Evolutionary conservation across 2,888 invertebrate species (phyloP).

Genomic region (Mechanitis messenoides): DNA sequence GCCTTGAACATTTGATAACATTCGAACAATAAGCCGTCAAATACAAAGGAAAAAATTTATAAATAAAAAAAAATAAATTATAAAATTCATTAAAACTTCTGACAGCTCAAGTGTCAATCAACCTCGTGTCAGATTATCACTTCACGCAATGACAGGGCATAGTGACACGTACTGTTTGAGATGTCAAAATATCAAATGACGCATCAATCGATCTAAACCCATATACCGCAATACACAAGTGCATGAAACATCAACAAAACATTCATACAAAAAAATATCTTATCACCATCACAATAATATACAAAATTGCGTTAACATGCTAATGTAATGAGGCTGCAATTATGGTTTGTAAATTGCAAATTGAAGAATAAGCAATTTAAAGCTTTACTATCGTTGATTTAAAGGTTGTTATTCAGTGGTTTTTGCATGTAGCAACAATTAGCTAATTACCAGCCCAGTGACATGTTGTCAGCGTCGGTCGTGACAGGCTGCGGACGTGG

Average conservation of each 20-base stretch:
- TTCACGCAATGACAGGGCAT: constrained; percentile 45
- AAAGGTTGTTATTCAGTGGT: constrained; percentile 16
- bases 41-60: background rate
- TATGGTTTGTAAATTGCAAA: constrained; percentile 34
- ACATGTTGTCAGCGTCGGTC: constrained; percentile 44
- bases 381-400: constrained; percentile 6
- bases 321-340: constrained; percentile 47
- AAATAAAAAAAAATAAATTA: constrained; percentile 10
- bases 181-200: constrained; percentile 38
- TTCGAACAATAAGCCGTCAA: background rate
- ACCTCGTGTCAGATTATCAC: constrained; percentile 50
- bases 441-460: constrained; percentile 58
- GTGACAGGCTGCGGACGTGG: constrained; percentile 44
- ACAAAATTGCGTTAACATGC: constrained; percentile 29
- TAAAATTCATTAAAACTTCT: constrained; percentile 22
- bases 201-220: constrained; percentile 21
- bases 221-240: constrained; percentile 17
- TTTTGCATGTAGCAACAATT: constrained; percentile 45
- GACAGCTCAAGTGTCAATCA: constrained; percentile 41
- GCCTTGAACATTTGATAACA: constrained; percentile 1
- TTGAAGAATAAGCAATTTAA: constrained; percentile 4
- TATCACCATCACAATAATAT: constrained; percentile 11
- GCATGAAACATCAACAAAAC: background rate
- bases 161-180: constrained; percentile 36
- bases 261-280: constrained; percentile 9